Base-by-base conservation (phyloP, 1,140 invertebrate genomes). In the Drosophila nasuta region DNA sequence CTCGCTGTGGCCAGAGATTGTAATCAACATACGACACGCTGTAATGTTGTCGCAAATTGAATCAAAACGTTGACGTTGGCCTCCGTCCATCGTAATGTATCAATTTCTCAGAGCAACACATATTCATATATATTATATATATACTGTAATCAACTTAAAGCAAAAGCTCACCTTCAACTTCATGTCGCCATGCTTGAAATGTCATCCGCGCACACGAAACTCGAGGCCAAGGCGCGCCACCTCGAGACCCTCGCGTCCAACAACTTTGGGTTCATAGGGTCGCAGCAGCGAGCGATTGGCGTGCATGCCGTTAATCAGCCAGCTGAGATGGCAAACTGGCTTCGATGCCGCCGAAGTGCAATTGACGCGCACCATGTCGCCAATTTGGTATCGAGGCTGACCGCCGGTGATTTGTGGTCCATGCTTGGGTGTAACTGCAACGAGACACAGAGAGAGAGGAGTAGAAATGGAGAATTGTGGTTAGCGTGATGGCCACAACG, bases 281-380 rank as follows among this genome's bases (percentile, higher is more conserved):
- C 79, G 91, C 15, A 93, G 76, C 6, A 93, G 91, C 0, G 91
- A 79, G 0, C 92, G 56, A 77, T 94, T 95, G 86, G 96, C 96
- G 86, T 95, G 95, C 87, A 97, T 95, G 49, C 96, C 96, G 92
- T 98, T 98, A 92, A 98, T 96, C 93, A 96, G 97, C 97, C 97
- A 98, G 35, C 95, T 95, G 51, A 98, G 94, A 78, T 96, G 95
- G 38, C 97, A 96, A 2, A 97, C 96, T 1, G 97, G 97, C 82
- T 97, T 95, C 3, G 97, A 97, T 70, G 95, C 93, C 10, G 95
- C 95, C 17, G 96, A 97, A 10, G 96, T 97, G 92, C 97, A 97
- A 93, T 97, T 97, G 30, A 97, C 95, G 43, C 95, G 94, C 6
- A 98, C 96, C n/a, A 94, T 93, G 81, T 97, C 97, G 15, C 96